Evolutionary conservation across 1,140 invertebrate species (phyloP).

Genomic region (Ectropis grisescens): DNA sequence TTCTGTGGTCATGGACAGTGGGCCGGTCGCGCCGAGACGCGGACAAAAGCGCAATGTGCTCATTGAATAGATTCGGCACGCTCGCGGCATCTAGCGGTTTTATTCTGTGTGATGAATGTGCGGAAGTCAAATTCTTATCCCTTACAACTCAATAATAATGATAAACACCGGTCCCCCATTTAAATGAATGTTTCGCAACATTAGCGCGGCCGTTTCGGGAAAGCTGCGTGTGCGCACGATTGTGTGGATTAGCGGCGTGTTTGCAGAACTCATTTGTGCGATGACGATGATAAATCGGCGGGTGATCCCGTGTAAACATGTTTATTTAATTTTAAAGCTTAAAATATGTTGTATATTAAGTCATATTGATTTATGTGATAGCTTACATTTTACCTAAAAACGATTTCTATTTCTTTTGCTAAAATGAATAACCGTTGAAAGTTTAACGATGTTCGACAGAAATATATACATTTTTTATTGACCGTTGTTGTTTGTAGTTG

Average conservation of each 20-base stretch:
- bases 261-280: slow-evolving; percentile 46
- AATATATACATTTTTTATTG: too few relatives aligned
- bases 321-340: too few relatives aligned
- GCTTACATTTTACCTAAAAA: too few relatives aligned
- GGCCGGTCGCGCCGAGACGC: slow-evolving; percentile 6
- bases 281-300: slow-evolving; percentile 34
- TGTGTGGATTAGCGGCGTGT: slow-evolving; percentile 37
- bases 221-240: slow-evolving; percentile 30
- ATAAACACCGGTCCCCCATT: slow-evolving; percentile 53
- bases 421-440: too few relatives aligned
- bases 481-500: too few relatives aligned
- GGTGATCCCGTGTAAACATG: slow-evolving; percentile 9
- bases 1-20: slow-evolving; percentile 41
- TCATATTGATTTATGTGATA: too few relatives aligned
- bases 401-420: too few relatives aligned
- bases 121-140: slow-evolving; percentile 45
- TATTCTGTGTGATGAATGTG: slow-evolving; percentile 48
- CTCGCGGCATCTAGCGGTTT: slow-evolving; percentile 29
- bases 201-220: slow-evolving; percentile 39
- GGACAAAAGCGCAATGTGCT: slow-evolving; percentile 44
- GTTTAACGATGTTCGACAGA: too few relatives aligned
- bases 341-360: too few relatives aligned
- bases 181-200: slow-evolving; percentile 55
- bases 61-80: slow-evolving; percentile 55
- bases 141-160: slow-evolving; percentile 60